Evolutionary conservation across 1,140 invertebrate species (phyloP), one percentile per base, ranked within the genome.

Genomic region (Drosophila ercepeae): DNA sequence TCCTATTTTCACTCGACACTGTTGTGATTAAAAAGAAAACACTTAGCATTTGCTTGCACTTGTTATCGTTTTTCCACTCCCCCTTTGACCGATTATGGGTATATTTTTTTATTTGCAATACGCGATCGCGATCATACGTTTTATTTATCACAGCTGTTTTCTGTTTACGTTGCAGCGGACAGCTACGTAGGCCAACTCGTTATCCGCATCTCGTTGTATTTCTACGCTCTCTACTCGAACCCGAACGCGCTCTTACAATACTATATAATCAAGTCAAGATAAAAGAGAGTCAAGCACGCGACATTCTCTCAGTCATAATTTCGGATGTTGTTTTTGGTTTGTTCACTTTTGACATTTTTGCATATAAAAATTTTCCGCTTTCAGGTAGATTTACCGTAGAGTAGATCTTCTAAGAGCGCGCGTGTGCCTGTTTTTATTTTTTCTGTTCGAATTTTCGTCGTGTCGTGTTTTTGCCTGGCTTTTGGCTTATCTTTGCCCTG

Each of bases 271-370:
- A n/a, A n/a, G n/a, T n/a, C n/a, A 41, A 55, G 49, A 18, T 18
- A 8, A 42, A 42, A 49, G 14, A 68, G 34, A 5, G 13, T 2
- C n/a, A 13, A 55, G 49, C 23, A 64, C 57, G 55, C 41, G 27
- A 45, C 50, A 57, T 57, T 51, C 74, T 60, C 36, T 74, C 71
- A n/a, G 53, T 70, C 34, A 65, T 65, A 53, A 74, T 65, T 84
- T 58, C 34, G 18, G 27, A 53, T 60, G 34, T 78, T 79, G 69
- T 68, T 79, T 57, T 52, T 64, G 53, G 48, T 75, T 79, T 68
- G 73, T 78, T 88, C 77, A 88, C 83, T 88, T 88, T 88, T 88
- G 82, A 88, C 82, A 88, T 88, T 88, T 88, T 88, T 88, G 83
- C 83, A 78, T 75, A 88, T 55, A 61, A 75, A 88, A 88, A 88